phyloP scores from a whole-genome alignment of 2,888 invertebrate genomes.

The Cheilosia vernalis region DNA sequence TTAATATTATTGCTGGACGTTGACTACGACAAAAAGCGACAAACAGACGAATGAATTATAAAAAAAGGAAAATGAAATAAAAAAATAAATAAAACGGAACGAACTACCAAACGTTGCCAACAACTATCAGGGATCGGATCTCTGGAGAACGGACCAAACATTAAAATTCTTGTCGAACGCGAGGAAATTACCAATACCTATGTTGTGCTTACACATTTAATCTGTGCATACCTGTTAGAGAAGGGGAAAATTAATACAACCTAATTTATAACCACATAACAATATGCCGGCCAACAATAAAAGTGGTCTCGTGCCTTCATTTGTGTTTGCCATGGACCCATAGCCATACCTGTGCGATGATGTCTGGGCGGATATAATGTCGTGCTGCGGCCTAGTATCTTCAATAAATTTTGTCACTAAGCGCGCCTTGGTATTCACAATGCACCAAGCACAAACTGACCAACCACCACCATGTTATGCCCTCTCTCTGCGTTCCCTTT shows the following conservation, averaged over 20 bases:
- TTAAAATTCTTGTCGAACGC: constrained; percentile 69
- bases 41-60: constrained; percentile 67
- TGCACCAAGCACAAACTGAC: constrained; percentile 3
- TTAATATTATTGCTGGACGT: constrained; percentile 66
- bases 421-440: constrained; percentile 46
- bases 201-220: constrained; percentile 67
- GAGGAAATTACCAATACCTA: constrained; percentile 65
- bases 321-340: constrained; percentile 45
- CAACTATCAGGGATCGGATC: constrained; percentile 53
- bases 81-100: neutral
- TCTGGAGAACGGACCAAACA: constrained; percentile 59
- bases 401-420: constrained; percentile 68
- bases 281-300: constrained; percentile 64
- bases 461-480: neutral
- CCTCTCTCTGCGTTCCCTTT: constrained; percentile 21
- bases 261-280: constrained; percentile 69
- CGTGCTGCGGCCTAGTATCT: constrained; percentile 62
- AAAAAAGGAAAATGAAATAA: constrained; percentile 26
- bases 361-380: constrained; percentile 57
- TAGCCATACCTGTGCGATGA: constrained; percentile 63
- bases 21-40: constrained; percentile 66
- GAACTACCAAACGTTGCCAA: constrained; percentile 33
- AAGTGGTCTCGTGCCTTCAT: constrained; percentile 68
- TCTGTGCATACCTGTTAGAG: constrained; percentile 65
- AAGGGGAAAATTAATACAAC: constrained; percentile 58